Evolutionary conservation across 2,113 vertebrate genomes (phyloP), one percentile per base, ranked within the genome.

Genomic region (Plecturocebus donacophilus): DNA sequence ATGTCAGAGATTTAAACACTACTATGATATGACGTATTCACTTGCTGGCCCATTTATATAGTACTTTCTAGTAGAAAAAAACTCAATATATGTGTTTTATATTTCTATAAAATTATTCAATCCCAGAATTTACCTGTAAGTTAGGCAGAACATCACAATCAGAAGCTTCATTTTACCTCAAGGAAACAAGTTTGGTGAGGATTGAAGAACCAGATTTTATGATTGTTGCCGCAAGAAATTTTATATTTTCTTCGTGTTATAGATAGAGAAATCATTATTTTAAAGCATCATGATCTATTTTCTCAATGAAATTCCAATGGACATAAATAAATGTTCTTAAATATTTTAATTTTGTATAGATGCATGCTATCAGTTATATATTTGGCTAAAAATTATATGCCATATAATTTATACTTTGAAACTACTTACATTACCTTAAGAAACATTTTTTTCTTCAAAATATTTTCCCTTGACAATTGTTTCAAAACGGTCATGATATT

Each of bases 11-110:
- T 32, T 25, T 45, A 77, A 42, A 52, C 40, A 21, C 19, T 42
- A 7, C 2, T 14, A 3, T 30, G 27, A 1, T 9, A 66, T 21
- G 35, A 32, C 2, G 7, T n/a, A 12, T 9, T 2, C 16, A n/a
- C 10, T 30, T 49, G n/a, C 14, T 27, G 40, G 17, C 38, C 32
- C 73, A 42, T n/a, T 85, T 70, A 12, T 71, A 35, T 52, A 70
- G 35, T 16, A 6, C 0, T 61, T 61, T 77, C 40, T 42, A 38
- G 77, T 88, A 58, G 8, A 32, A 79, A 66, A 66, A 42, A 49
- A 19, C 11, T 5, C 4, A 56, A 77, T n/a, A 9, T 19, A 52
- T n/a, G 61, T 25, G 35, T 38, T 47, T 68, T 40, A 25, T 61
- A 58, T 32, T 38, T 64, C 5, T 4, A 64, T 61, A 52, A 35